Conservation (phyloP, 2,797 vertebrate species). For the Pseudomugil gertrudae region DNA sequence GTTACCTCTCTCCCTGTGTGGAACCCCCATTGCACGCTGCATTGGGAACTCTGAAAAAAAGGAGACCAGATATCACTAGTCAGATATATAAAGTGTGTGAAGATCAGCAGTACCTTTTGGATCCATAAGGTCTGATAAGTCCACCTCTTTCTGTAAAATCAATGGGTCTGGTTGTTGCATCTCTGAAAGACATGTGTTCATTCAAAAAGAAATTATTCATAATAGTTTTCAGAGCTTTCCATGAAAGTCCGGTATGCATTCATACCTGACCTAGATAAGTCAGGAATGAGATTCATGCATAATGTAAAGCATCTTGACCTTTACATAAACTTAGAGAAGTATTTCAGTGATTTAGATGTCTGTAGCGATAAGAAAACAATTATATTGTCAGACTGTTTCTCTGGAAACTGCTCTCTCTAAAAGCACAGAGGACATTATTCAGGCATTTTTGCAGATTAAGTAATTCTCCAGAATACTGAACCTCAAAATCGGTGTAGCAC, state of each 20-base stretch:
- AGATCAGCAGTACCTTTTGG: conserved; percentile 21
- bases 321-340: not conserved
- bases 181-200: conserved; percentile 49
- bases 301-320: not conserved
- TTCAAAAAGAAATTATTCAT: not conserved
- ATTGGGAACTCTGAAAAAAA: conserved; percentile 15
- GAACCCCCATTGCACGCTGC: not conserved
- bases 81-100: not conserved
- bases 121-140: conserved; percentile 8
- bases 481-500: not conserved
- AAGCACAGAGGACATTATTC: not conserved
- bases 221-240: not conserved
- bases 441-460: not conserved
- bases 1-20: conserved; percentile 30
- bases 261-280: not conserved
- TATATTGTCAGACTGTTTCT: not conserved
- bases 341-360: not conserved
- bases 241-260: not conserved
- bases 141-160: conserved; percentile 29
- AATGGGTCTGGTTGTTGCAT: not conserved
- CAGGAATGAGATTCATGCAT: not conserved
- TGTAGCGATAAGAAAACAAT: not conserved
- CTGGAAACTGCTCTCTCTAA: not conserved
- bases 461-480: not conserved
- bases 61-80: not conserved